A percentile compares a stretch with the other conserved stretches of the same genome.
Evolutionary conservation across 2,888 invertebrate species (phyloP).

Genomic region (Agriotes lineatus): DNA sequence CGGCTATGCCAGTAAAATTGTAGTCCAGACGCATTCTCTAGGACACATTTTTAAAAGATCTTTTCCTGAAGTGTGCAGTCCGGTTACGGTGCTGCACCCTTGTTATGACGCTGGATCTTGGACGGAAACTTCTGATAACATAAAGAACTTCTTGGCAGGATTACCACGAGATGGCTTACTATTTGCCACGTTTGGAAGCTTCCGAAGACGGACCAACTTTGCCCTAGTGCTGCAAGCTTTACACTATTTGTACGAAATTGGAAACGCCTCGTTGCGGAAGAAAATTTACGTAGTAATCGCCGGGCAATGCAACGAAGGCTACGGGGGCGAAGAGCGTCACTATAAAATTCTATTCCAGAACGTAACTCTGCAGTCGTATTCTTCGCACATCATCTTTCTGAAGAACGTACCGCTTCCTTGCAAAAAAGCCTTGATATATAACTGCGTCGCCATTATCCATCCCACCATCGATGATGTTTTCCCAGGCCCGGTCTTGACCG

Average conservation of each 20-base stretch:
- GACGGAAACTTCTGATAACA: constrained; percentile 55
- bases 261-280: constrained; percentile 52
- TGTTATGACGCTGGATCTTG: constrained; percentile 59
- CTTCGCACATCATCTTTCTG: constrained; percentile 60
- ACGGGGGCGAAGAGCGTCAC: constrained; percentile 54
- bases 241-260: constrained; percentile 55
- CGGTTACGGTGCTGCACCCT: constrained; percentile 56
- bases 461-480: constrained; percentile 58
- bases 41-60: constrained; percentile 58
- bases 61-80: constrained; percentile 52
- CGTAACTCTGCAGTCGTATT: constrained; percentile 55
- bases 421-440: constrained; percentile 59
- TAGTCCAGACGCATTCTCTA: constrained; percentile 58
- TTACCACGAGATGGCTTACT: constrained; percentile 56
- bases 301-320: constrained; percentile 54
- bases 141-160: constrained; percentile 59
- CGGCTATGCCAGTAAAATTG: constrained; percentile 58
- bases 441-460: constrained; percentile 57
- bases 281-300: constrained; percentile 60
- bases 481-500: constrained; percentile 58
- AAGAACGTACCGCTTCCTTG: constrained; percentile 57
- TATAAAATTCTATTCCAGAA: constrained; percentile 57
- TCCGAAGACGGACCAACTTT: constrained; percentile 58
- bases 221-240: constrained; percentile 58
- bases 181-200: constrained; percentile 59